Evolutionary conservation across 2,888 invertebrate genomes (phyloP).

Genomic region (Gymnoscelis rufifasciata): DNA sequence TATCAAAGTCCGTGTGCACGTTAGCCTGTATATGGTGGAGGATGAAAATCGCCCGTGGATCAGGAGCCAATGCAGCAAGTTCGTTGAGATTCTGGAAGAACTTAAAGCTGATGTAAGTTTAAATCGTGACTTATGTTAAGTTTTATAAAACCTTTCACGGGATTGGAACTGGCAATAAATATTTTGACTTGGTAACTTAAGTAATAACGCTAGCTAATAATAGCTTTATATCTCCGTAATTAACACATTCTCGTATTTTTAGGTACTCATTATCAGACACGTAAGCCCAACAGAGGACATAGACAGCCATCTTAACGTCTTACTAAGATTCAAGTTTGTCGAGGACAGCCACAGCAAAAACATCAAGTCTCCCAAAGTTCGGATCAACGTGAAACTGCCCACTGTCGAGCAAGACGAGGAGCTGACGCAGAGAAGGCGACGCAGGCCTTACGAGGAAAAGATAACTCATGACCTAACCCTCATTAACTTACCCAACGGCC

Average conservation of each 20-base stretch:
- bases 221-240: too few species aligned
- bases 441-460: not conserved
- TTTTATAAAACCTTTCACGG: too few species aligned
- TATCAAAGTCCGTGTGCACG: constrained; percentile 86
- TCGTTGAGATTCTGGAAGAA: constrained; percentile 82
- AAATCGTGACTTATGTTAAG: not conserved
- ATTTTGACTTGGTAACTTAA: too few species aligned
- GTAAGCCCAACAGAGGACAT: constrained; percentile 2
- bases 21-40: constrained; percentile 93
- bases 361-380: not conserved
- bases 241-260: constrained; percentile 6
- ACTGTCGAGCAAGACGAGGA: not conserved
- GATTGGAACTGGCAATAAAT: too few species aligned
- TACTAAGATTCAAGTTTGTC: not conserved
- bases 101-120: constrained; percentile 77
- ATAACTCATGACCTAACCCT: too few species aligned
- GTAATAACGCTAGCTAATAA: too few species aligned
- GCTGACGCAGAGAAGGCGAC: too few species aligned
- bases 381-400: not conserved
- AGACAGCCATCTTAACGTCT: not conserved
- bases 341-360: not conserved
- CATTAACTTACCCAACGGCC: too few species aligned
- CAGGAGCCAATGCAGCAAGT: constrained; percentile 87
- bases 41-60: constrained; percentile 91
- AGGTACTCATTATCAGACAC: constrained; percentile 56